phyloP scores from a whole-genome alignment of 2,113 vertebrate species.

The Protobothrops flavoviridis region DNA sequence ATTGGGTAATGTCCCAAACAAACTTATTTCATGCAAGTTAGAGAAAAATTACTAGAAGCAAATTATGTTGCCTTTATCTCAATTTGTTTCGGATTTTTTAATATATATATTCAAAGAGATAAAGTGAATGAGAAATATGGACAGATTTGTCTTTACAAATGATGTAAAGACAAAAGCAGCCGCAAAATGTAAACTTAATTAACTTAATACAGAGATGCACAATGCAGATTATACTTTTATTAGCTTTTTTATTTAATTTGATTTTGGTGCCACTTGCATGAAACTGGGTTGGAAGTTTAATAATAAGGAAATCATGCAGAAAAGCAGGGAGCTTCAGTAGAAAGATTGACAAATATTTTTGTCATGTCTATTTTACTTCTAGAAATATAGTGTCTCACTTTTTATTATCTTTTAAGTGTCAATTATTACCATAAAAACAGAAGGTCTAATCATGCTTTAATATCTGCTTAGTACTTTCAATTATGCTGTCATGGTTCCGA shows the following conservation, averaged over 20 bases:
- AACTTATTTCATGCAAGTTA: background rate
- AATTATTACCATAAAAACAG: conserved; percentile 15
- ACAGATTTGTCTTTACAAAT: background rate
- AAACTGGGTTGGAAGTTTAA: background rate
- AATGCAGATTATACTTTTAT: background rate
- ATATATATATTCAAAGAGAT: background rate
- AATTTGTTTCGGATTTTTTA: background rate
- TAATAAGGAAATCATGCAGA: background rate
- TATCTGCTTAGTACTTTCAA: background rate
- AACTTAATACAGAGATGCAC: background rate
- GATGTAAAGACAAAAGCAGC: background rate
- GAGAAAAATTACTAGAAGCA: background rate
- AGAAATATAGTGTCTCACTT: background rate
- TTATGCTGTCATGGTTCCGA: background rate
- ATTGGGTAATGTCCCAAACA: background rate
- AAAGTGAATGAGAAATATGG: background rate
- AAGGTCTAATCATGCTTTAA: conserved; percentile 7
- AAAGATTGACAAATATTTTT: background rate
- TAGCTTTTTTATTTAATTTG: background rate
- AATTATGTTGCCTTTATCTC: background rate
- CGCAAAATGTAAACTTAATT: background rate
- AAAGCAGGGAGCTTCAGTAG: background rate
- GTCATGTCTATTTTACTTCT: background rate
- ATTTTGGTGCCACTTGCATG: background rate
- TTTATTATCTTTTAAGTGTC: background rate